Base-by-base conservation (phyloP, 2,113 vertebrate genomes). In the Pedetes capensis region DNA sequence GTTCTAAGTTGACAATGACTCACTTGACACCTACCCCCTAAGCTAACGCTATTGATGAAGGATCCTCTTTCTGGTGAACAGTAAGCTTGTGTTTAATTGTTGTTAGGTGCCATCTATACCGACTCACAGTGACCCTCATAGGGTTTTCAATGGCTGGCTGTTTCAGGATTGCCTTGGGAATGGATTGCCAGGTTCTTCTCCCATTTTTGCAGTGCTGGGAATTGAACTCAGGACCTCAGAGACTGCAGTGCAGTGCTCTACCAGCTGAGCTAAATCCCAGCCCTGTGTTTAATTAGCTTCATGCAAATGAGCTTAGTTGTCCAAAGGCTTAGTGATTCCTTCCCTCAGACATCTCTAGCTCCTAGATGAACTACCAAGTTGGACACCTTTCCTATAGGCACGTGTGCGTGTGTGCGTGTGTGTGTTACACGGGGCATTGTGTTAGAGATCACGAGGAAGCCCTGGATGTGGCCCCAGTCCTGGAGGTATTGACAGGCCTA, bases 221-320 rank as follows among this genome's bases (percentile, higher is more conserved):
- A n/a, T n/a, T n/a, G n/a, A n/a, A n/a, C n/a, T n/a, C n/a, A n/a
- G n/a, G n/a, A n/a, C n/a, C n/a, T n/a, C n/a, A n/a, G n/a, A n/a
- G n/a, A n/a, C n/a, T n/a, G n/a, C n/a, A n/a, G n/a, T n/a, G n/a
- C n/a, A n/a, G n/a, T n/a, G n/a, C n/a, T n/a, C n/a, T n/a, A n/a
- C n/a, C n/a, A n/a, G n/a, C n/a, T n/a, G n/a, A n/a, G n/a, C n/a
- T n/a, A n/a, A n/a, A n/a, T n/a, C n/a, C n/a, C n/a, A n/a, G n/a
- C n/a, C 55, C 25, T 84, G 47, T 12, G 83, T n/a, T 96, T 97
- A 96, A 94, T 92, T 95, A 97, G 87, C 57, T 74, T 93, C 82
- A 95, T 80, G 84, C 59, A 87, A 89, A 95, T 78, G 13, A 95
- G 71, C 34, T 80, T 87, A 93, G 61, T 84, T 63, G 71, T 85